A percentile compares a stretch with the other conserved stretches of the same genome.
phyloP scores from a whole-genome alignment of 64 coral and sea anemone genomes.

The Anthopleura sola region DNA sequence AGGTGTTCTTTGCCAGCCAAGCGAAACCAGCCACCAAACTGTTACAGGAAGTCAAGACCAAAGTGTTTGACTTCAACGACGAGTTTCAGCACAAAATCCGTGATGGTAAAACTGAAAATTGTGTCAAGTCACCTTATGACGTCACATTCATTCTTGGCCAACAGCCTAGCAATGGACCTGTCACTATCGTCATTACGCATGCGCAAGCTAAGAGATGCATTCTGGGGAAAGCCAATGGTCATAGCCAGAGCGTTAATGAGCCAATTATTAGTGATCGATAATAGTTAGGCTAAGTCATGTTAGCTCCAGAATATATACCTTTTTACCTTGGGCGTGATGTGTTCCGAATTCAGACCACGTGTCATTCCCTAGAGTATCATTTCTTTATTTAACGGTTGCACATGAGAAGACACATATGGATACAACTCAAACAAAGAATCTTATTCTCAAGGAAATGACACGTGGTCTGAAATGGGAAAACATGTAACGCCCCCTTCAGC shows the following conservation, averaged over 20 bases:
- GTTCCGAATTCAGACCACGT: too few species aligned
- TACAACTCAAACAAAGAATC: too few species aligned
- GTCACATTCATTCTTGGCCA: constrained; percentile 9
- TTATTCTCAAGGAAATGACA: too few species aligned
- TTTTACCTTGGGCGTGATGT: too few species aligned
- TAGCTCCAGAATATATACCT: too few species aligned
- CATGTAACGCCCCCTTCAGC: too few species aligned
- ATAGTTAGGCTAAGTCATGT: neutral
- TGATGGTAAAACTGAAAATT: neutral
- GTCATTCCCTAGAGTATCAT: too few species aligned
- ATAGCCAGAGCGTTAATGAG: neutral
- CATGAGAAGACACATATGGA: too few species aligned
- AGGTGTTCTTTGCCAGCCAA: neutral
- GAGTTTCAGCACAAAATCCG: neutral
- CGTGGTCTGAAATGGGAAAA: too few species aligned
- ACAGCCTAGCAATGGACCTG: neutral
- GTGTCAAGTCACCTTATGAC: neutral
- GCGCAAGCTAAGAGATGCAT: constrained; percentile 6
- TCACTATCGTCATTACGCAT: neutral
- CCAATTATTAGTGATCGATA: neutral
- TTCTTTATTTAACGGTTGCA: too few species aligned
- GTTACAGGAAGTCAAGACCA: constrained; percentile 1
- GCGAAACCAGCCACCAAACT: neutral
- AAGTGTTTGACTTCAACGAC: constrained; percentile 17
- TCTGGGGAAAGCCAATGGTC: neutral